Base-by-base conservation (phyloP, 2,888 invertebrate species). In the Orchesellides sinensis region DNA sequence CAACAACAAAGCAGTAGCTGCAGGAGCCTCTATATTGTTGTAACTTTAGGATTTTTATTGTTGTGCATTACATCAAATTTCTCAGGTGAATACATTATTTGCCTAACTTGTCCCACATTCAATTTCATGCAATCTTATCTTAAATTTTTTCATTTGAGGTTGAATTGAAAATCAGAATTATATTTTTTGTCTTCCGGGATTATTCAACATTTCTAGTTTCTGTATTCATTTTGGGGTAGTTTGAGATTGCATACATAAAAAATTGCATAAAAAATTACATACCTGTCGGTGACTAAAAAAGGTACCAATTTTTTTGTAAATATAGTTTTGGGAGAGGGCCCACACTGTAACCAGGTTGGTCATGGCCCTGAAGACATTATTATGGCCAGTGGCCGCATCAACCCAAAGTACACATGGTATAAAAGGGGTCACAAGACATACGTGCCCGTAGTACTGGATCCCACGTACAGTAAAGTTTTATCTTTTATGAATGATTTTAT, bases 371-470 rank as follows among this genome's bases (percentile, higher is more conserved):
- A 65, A 17, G 83, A 87, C 56, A 80, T 87, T 45, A 83, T 87
- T 19, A 81, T 84, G 80, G 70, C 79, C 12, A 83, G 65, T 70
- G 84, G 86, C 32, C 63, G 70, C 29, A 85, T 87, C 77, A 87
- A 87, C 69, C 83, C 81, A 6, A 84, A 83, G 29, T 85, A 87
- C 68, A 81, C 74, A 68, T 87, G 86, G 86, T 79, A 83, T 29
- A 83, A 84, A 52, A 56, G 81, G 8, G 85, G 86, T 14, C 66
- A 74, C 17, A 82, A 83, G 40, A 84, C 85, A 12, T 79, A 83
- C 27, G 84, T 87, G 1, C 86, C 86, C 0, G 83, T 87, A 14
- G 86, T 87, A 25, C 25, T 87, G 83, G 86, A 87, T 75, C 77
- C 74, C 35, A 73, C 75, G 47, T 87, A 87, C 66, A 83, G 86